A percentile compares a stretch with the other conserved stretches of the same genome.
Conservation (phyloP, 2,113 vertebrate genomes). For the Xyrauchen texanus region DNA sequence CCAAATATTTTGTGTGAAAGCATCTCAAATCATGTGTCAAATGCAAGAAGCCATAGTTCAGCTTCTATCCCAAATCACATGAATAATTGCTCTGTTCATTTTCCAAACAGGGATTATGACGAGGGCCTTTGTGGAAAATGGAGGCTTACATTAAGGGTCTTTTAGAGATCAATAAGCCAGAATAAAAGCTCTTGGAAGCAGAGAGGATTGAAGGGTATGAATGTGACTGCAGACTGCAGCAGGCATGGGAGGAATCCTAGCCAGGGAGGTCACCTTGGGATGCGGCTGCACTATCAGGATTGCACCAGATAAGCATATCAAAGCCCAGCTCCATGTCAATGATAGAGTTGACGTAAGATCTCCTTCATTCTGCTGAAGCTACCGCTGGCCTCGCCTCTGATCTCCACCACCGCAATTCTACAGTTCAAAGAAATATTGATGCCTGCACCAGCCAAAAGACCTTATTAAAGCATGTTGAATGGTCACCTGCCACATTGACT, state of each 20-base stretch:
- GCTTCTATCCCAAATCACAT: slow-evolving; percentile 43
- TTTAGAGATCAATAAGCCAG: slow-evolving; percentile 54
- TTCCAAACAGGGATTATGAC: slow-evolving; percentile 55
- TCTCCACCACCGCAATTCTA: slow-evolving; percentile 27
- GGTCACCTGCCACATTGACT: slow-evolving; percentile 35
- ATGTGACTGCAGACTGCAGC: slow-evolving; percentile 36
- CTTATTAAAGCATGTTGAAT: slow-evolving; percentile 39
- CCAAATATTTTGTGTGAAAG: slow-evolving; percentile 22
- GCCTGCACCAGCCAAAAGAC: slow-evolving; percentile 29
- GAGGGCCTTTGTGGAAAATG: slow-evolving; percentile 56
- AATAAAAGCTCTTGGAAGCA: slow-evolving; percentile 52
- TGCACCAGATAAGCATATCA: slow-evolving; percentile 44
- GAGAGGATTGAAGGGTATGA: slow-evolving; percentile 48
- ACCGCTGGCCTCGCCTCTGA: slow-evolving; percentile 41
- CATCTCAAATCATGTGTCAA: slow-evolving; percentile 22
- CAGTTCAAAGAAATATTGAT: slow-evolving; percentile 49
- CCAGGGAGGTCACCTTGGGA: slow-evolving; percentile 47
- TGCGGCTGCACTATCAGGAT: slow-evolving; percentile 27
- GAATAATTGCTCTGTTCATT: slow-evolving; percentile 58
- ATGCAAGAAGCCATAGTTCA: slow-evolving; percentile 13
- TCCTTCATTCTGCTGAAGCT: slow-evolving; percentile 30
- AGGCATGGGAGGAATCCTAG: slow-evolving; percentile 33
- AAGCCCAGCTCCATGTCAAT: slow-evolving; percentile 38
- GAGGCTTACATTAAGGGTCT: slow-evolving; percentile 58
- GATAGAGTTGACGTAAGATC: slow-evolving; percentile 42